These are phyloP conservation scores for Gymnodraco acuticeps DNA, from an alignment of 2,797 vertebrate species.

Conservation along the genomic window DNA sequence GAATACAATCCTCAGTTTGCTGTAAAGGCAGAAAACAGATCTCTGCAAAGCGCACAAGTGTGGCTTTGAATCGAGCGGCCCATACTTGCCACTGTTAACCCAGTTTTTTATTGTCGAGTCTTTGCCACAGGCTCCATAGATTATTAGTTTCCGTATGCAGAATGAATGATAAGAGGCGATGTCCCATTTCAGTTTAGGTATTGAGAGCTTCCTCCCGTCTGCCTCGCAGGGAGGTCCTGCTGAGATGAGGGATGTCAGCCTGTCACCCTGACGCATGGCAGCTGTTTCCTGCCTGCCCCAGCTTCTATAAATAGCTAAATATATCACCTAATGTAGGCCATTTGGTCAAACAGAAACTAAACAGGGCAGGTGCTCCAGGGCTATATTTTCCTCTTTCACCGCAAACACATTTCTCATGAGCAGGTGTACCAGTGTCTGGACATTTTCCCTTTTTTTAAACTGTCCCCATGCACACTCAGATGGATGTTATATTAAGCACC, in stretches of 20 bases:
- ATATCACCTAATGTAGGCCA: constrained; percentile 83
- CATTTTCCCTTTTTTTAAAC: constrained; percentile 17
- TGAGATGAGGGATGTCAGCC: constrained; percentile 82
- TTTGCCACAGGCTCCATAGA: constrained; percentile 74
- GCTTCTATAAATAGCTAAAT: constrained; percentile 81
- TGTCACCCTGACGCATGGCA: constrained; percentile 81
- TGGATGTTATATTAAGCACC: constrained; percentile 44
- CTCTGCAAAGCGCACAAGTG: constrained; percentile 39
- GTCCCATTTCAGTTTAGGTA: constrained; percentile 75
- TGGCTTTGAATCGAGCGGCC: constrained; percentile 47
- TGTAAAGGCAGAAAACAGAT: constrained; percentile 47
- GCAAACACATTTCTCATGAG: constrained; percentile 51
- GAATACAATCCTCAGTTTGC: constrained; percentile 51
- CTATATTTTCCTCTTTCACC: constrained; percentile 58
- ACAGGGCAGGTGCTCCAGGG: constrained; percentile 64
- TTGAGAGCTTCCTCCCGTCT: constrained; percentile 73
- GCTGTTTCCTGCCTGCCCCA: constrained; percentile 81
- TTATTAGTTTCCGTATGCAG: constrained; percentile 75
- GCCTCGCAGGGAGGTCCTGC: constrained; percentile 80
- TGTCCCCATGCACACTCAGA: constrained; percentile 39
- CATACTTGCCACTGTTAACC: constrained; percentile 70
- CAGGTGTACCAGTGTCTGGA: constrained; percentile 41
- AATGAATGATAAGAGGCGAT: constrained; percentile 73
- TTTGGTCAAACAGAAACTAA: constrained; percentile 82
- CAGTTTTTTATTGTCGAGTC: constrained; percentile 73